Base-by-base conservation (phyloP, 2,888 invertebrate species). In the Ctenicera cuprea region DNA sequence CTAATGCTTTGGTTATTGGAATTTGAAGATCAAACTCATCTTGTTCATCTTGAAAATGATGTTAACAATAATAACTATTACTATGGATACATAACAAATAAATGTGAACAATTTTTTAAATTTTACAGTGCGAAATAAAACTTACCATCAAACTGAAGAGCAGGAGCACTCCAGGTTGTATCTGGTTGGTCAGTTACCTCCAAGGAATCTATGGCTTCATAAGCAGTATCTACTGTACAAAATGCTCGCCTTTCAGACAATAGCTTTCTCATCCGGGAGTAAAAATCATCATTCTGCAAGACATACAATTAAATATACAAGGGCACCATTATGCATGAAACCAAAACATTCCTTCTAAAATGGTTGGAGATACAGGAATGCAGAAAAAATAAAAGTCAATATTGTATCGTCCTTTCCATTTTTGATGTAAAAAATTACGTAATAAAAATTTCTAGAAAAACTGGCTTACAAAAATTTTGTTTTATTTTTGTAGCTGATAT, bases 151-250 rank as follows among this genome's bases (percentile, higher is more conserved):
- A 78, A 80, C 4, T 73, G 75, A 33, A 33, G 18, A 9, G 48
- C 4, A 0, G 73, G 63, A 20, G 52, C 64, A 22, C 59, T 54
- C 71, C 71, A 57, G 20, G 38, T 3, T 18, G 48, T 18, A 22
- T 74, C 74, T 16, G 57, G 65, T 59, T 72, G 72, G 61, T 76
- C 73, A 14, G 50, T 38, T 12, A 71, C 50, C 43, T 76, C 75
- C 14, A 75, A 65, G 11, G 75, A 76, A 30, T 75, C 71, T 11
- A 77, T 75, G 18, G 92, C 92, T 72, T 92, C 90, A 71, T 88
- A 89, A 45, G 89, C 89, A 48, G 88, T 87, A 81, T 92, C 92
- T 67, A 92, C 91, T 66, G 90, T 90, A 76, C 89, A 88, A 83
- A 88, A 89, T 48, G 90, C 90, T 43, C 90, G 89, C 61, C 91